A percentile compares a stretch with the other conserved stretches of the same genome.
These are phyloP conservation scores for Danio jaintianensis DNA, from an alignment of 2,797 vertebrate genomes.

Conservation along the genomic window DNA sequence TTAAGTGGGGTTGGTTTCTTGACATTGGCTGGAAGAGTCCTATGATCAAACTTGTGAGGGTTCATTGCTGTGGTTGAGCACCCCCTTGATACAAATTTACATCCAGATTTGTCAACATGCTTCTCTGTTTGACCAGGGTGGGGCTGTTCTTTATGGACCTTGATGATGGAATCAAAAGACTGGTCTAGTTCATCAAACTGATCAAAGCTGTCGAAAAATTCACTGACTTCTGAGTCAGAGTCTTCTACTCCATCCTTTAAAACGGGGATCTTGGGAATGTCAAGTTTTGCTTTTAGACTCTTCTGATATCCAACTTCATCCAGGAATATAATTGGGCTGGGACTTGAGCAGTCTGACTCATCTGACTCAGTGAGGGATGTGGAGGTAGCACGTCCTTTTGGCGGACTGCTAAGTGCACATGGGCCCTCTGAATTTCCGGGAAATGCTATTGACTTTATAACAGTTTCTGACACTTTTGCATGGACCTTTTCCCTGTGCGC, in stretches of 20 bases:
- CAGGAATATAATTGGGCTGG: conserved; percentile 96
- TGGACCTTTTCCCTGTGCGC: conserved; percentile 73
- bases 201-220: conserved; percentile 99
- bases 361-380: conserved; percentile 89
- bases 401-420: conserved; percentile 79
- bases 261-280: conserved; percentile 93
- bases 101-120: conserved; percentile 71
- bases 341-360: conserved; percentile 95
- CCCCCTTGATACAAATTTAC: conserved; percentile 73
- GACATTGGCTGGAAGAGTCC: conserved; percentile 90
- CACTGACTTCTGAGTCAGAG: conserved; percentile 98
- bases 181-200: conserved; percentile 93
- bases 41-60: conserved; percentile 91
- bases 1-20: conserved; percentile 96
- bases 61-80: conserved; percentile 87
- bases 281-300: conserved; percentile 93
- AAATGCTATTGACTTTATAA: conserved; percentile 83
- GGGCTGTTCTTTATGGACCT: conserved; percentile 67
- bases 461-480: conserved; percentile 78
- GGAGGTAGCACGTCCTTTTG: conserved; percentile 72
- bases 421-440: conserved; percentile 83
- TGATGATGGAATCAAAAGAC: conserved; percentile 75
- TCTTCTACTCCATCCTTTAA: conserved; percentile 93
- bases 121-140: conserved; percentile 72
- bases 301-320: conserved; percentile 99